These are phyloP conservation scores for Chlorodrepanis virens DNA, from an alignment of 2,113 vertebrate genomes.

Conservation along the genomic window DNA sequence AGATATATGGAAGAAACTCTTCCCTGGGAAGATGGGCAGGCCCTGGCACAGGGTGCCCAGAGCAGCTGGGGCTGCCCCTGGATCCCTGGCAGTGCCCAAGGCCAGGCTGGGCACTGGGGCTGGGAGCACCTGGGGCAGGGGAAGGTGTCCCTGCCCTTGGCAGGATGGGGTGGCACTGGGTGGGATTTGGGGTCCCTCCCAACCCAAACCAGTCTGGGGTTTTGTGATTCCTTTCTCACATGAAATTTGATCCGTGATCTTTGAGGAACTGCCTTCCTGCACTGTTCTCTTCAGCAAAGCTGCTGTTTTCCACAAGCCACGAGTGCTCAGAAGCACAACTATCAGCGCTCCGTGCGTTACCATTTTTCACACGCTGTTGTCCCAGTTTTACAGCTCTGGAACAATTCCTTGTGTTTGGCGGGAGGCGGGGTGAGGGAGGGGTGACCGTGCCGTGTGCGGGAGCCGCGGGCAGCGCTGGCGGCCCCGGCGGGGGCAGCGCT, in stretches of 20 bases:
- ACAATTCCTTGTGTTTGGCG: accelerated
- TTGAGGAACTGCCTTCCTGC: neutral
- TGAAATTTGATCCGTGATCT: neutral
- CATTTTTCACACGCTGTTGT: neutral
- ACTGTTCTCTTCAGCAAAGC: neutral
- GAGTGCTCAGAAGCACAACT: neutral
- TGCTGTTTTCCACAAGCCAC: neutral
- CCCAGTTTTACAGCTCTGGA: neutral
- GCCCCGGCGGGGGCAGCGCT: too few relatives aligned
- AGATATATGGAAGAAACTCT: neutral
- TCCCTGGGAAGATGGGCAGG: neutral
- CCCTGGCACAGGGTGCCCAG: neutral
- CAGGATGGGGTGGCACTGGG: neutral
- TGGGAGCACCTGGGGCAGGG: neutral
- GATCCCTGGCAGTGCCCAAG: neutral
- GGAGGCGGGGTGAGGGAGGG: neutral
- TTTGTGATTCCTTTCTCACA: neutral
- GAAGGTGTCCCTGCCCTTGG: neutral
- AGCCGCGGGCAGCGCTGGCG: too few relatives aligned
- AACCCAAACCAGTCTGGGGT: neutral
- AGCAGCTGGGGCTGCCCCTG: neutral
- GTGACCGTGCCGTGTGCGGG: neutral
- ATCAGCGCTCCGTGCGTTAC: neutral
- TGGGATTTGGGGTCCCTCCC: neutral
- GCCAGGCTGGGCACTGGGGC: neutral